These are phyloP conservation scores for Coptodon bakossiorum DNA, from an alignment of 2,113 vertebrate species.

Conservation along the genomic window DNA sequence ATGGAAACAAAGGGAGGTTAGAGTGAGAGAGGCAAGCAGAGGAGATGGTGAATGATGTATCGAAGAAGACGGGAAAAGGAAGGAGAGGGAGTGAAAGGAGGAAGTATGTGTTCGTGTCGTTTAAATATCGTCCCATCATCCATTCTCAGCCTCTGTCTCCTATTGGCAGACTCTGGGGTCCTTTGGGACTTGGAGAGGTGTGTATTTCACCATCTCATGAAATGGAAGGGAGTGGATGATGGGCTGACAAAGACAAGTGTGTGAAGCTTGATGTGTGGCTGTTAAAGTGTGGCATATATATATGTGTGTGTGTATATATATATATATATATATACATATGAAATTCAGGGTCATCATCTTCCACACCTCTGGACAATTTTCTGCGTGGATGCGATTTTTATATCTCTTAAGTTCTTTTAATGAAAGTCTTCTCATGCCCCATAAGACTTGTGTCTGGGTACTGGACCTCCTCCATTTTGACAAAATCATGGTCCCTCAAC, in stretches of 20 bases:
- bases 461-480: not conserved
- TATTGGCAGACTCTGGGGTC: slow-evolving; percentile 19
- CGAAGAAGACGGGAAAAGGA: slow-evolving; percentile 13
- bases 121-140: slow-evolving; percentile 49
- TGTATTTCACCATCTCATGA: slow-evolving; percentile 47
- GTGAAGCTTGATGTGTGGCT: slow-evolving; percentile 2
- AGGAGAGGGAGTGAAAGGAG: not conserved
- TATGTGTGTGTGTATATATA: accelerated
- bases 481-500: not conserved
- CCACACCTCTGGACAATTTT: not conserved
- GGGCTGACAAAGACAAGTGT: slow-evolving; percentile 1
- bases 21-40: not conserved
- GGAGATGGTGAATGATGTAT: slow-evolving; percentile 31
- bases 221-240: slow-evolving; percentile 51
- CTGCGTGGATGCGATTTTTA: not conserved
- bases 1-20: not conserved
- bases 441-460: not conserved
- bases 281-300: not conserved
- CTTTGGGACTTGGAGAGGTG: slow-evolving; percentile 30
- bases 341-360: not conserved
- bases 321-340: accelerated
- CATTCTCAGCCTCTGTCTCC: slow-evolving; percentile 25
- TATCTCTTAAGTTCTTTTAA: not conserved
- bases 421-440: not conserved
- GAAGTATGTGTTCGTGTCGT: not conserved